Base-by-base conservation (phyloP, 1,140 invertebrate genomes). In the Oppia nitens region DNA sequence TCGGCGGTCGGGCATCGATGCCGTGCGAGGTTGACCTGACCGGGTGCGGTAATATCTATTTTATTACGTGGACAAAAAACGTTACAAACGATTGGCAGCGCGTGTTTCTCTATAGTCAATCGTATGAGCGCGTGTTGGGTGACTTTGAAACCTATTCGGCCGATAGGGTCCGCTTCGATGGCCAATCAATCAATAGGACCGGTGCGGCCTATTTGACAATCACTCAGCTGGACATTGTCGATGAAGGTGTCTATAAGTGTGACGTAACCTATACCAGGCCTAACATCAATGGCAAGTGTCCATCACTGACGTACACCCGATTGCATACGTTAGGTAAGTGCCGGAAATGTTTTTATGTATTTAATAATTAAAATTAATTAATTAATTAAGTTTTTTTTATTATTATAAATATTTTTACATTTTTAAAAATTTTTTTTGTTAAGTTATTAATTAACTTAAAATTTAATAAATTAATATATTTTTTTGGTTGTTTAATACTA, bases 211-310 rank as follows among this genome's bases (percentile, higher is more conserved):
- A 65, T 51, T 40, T 67, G 48, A 59, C 55, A 17, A 59, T 67
- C 23, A 25, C 60, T 14, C 47, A 79, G 28, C 72, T 87, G 3
- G 74, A 80, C 55, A 73, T 84, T 12, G 76, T 79, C 53, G 85
- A 90, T 70, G 85, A 88, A 66, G 85, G 83, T 0, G 74, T 82
- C 9, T 89, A 85, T 74, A 84, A 84, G 64, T 89, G 85, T 68
- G 85, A 88, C 70, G 83, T 87, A 60, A 88, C 85, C 1, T 88
- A 87, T 24, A 28, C 27, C 20, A 57, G 24, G 17, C 53, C 53
- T 24, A 27, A 55, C 70, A 70, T 86, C 4, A 81, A 84, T 66
- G 83, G 64, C 6, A 64, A 65, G 52, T 65, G 64, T 62, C 64
- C 64, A 28, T 65, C 63, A 21, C 49, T 65, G 12, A 65, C 63